Percentiles rank a stretch among this genome's conserved stretches.
Evolutionary conservation across 2,113 vertebrate genomes (phyloP).

Genomic region (Oreochromis aureus): DNA sequence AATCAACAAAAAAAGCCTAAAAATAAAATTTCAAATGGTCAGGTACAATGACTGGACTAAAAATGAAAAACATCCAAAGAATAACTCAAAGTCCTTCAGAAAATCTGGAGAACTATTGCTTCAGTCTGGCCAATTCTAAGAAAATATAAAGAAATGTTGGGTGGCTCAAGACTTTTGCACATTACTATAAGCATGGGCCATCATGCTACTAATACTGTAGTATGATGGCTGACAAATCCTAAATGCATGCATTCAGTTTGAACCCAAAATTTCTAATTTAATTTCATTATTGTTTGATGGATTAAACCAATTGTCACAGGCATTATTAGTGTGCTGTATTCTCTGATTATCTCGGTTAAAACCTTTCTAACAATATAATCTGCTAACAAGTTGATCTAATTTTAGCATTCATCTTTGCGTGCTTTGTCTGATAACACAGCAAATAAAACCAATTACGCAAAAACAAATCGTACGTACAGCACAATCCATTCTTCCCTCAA

Average conservation of each 20-base stretch:
- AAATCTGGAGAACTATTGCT: background rate
- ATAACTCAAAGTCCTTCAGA: background rate
- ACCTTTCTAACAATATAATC: background rate
- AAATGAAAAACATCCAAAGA: background rate
- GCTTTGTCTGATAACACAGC: background rate
- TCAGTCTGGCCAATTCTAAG: background rate
- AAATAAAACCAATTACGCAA: conserved; percentile 21
- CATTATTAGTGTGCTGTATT: background rate
- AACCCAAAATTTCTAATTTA: background rate
- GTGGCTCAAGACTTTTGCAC: background rate
- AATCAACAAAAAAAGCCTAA: background rate
- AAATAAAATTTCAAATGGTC: background rate
- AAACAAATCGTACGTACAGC: background rate
- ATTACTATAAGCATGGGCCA: background rate
- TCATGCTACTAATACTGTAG: background rate
- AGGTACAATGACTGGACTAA: background rate
- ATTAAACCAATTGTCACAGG: background rate
- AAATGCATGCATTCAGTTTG: background rate
- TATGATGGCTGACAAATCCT: background rate
- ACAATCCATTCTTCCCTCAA: conserved; percentile 4
- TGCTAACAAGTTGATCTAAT: background rate
- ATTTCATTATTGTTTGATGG: background rate
- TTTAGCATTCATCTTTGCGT: background rate
- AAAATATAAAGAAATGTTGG: background rate
- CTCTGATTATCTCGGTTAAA: background rate